Base-by-base conservation (phyloP, 2,888 invertebrate genomes). In the Linnaemya vulpina region DNA sequence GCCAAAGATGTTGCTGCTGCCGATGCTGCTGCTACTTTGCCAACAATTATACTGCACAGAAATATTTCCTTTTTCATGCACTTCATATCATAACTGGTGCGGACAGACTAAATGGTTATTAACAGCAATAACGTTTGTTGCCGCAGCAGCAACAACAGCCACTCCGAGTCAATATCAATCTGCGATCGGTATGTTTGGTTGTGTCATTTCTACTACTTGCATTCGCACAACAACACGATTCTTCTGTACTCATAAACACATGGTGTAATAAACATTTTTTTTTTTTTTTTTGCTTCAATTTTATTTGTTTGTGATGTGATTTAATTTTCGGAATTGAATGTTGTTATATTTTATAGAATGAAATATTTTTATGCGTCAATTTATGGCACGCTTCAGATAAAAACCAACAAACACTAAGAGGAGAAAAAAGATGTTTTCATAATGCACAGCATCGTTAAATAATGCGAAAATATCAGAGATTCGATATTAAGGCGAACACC, bases 361-460 rank as follows among this genome's bases (percentile, higher is more conserved):
- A 87, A 87, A 88, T 88, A 88, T 90, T 90, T 85, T 91, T 90
- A 90, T 91, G 90, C 90, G 89, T 89, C 91, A 91, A 90, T 91
- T 91, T 91, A 90, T 91, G 91, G 91, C 91, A 91, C 91, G 91
- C 89, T 91, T 90, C 91, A 86, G 86, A 85, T 73, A 88, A 88
- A 82, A 49, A 81, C 17, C 20, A 79, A 60, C 20, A 80, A 68
- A 73, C 68, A 68, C 8, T 40, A 60, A 1, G 58, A 15, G 11
- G 46, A 51, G 46, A 17, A 51, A 58, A 80, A 30, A 30, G 5
- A n/a, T n/a, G 30, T 74, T 67, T 70, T 77, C 30, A 30, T 25
- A 65, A 49, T 65, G 63, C 73, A 71, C 25, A 78, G 73, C 25
- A 80, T 70, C 65, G 55, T 38, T 58, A 70, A 65, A 65, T 70